These are phyloP conservation scores for Bombus ignitus DNA, from an alignment of 1,140 invertebrate genomes.

Conservation along the genomic window DNA sequence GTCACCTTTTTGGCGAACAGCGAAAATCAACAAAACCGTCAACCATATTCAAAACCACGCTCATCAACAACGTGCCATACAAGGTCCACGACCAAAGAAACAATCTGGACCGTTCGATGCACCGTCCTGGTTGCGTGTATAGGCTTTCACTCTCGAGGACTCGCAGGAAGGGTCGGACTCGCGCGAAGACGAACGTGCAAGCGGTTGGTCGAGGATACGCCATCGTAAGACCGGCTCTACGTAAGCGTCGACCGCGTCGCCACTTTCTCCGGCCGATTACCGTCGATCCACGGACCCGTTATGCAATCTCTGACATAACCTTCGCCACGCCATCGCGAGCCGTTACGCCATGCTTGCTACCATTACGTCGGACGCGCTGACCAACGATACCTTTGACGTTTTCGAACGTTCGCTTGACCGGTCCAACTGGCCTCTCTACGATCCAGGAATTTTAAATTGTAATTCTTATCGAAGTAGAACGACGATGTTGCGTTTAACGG, in stretches of 20 bases:
- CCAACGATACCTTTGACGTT: neutral
- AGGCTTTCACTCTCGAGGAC: conserved; percentile 70
- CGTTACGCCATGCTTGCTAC: conserved; percentile 77
- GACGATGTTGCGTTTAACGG: too few species aligned
- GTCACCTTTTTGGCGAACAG: too few species aligned
- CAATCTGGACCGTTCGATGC: conserved; percentile 60
- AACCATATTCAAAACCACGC: neutral
- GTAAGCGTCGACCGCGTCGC: conserved; percentile 4
- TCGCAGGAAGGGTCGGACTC: neutral
- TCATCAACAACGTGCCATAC: neutral
- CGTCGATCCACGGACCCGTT: conserved; percentile 70
- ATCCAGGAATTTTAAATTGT: too few species aligned
- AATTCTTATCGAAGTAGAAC: too few species aligned
- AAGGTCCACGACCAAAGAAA: neutral
- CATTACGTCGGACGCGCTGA: conserved; percentile 54
- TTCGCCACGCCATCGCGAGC: conserved; percentile 77
- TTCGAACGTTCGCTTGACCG: neutral
- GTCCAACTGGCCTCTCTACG: too few species aligned
- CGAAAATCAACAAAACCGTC: too few species aligned
- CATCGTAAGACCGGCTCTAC: conserved; percentile 43
- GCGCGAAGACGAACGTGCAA: conserved; percentile 30
- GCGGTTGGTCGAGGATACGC: conserved; percentile 22
- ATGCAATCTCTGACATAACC: conserved; percentile 83
- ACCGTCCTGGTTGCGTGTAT: conserved; percentile 46
- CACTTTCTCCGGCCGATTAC: conserved; percentile 77